Percentiles rank a stretch among this genome's conserved stretches.
phyloP scores from a whole-genome alignment of 2,113 vertebrate genomes.

The Garra rufa region DNA sequence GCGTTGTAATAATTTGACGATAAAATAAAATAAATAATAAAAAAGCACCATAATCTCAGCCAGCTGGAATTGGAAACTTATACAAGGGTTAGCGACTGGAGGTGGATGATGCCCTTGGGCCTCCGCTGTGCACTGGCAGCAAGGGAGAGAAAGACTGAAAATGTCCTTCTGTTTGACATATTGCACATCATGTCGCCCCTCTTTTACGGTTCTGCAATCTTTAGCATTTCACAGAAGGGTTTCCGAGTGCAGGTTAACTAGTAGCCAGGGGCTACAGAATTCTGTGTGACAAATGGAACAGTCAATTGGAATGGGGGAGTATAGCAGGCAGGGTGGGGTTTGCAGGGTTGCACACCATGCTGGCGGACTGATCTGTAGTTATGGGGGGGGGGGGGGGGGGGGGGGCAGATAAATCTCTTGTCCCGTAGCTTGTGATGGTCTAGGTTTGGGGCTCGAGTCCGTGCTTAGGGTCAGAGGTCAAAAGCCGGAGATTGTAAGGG shows the following conservation, averaged over 20 bases:
- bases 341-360: conserved; percentile 47
- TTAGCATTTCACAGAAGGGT: conserved; percentile 73
- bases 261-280: conserved; percentile 71
- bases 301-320: conserved; percentile 57
- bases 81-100: conserved; percentile 85
- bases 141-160: conserved; percentile 65
- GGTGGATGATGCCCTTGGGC: conserved; percentile 86
- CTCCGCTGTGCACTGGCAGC: conserved; percentile 65
- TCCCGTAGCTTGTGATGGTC: conserved; percentile 28
- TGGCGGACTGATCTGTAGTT: conserved; percentile 43
- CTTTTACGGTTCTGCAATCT: conserved; percentile 76
- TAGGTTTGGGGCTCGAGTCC: conserved; percentile 33
- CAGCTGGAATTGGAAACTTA: conserved; percentile 91
- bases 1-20: conserved; percentile 86
- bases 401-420: conserved; percentile 56
- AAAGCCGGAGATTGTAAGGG: conserved; percentile 35
- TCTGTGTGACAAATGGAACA: conserved; percentile 62
- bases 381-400: conserved; percentile 1
- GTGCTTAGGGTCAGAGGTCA: conserved; percentile 50
- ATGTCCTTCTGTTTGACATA: conserved; percentile 83
- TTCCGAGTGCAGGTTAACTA: conserved; percentile 77
- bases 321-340: not conserved
- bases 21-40: conserved; percentile 84
- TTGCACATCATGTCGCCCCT: conserved; percentile 67
- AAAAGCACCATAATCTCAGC: conserved; percentile 86